Conservation (phyloP, 1,140 invertebrate genomes). For the Scylla paramamosain region DNA sequence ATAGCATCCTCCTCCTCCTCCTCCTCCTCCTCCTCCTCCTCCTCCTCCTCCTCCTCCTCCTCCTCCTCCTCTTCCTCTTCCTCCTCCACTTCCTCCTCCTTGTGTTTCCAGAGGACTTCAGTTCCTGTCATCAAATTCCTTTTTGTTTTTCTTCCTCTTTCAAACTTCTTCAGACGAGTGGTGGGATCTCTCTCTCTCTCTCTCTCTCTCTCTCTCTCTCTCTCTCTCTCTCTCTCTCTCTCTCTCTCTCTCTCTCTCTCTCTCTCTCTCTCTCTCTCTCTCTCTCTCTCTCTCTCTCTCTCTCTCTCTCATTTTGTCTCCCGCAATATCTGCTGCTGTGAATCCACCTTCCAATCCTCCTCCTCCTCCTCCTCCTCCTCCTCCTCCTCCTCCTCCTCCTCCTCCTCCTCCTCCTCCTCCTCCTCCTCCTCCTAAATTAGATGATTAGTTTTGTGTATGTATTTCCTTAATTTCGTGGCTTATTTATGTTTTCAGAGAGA, state of each 20-base stretch:
- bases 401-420: not conserved
- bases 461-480: no score
- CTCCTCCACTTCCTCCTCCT: not conserved
- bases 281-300: slow-evolving; percentile 33
- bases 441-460: no score
- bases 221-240: slow-evolving; percentile 28
- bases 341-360: not conserved
- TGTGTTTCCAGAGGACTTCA: no score
- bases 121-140: no score
- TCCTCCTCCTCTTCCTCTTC: not conserved
- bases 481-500: no score
- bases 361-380: not conserved
- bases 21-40: not conserved
- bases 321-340: not conserved
- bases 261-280: slow-evolving; percentile 37
- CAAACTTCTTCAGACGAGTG: not conserved
- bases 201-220: slow-evolving; percentile 46
- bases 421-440: no score
- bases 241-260: slow-evolving; percentile 46
- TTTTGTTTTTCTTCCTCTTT: no score
- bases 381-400: not conserved
- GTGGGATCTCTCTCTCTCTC: not conserved
- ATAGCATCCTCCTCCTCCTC: no score
- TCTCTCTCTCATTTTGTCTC: not conserved
- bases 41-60: not conserved